Percentiles rank a stretch among this genome's conserved stretches.
These are phyloP conservation scores for Ectropis crepuscularia DNA, from an alignment of 2,888 invertebrate species.

Conservation along the genomic window DNA sequence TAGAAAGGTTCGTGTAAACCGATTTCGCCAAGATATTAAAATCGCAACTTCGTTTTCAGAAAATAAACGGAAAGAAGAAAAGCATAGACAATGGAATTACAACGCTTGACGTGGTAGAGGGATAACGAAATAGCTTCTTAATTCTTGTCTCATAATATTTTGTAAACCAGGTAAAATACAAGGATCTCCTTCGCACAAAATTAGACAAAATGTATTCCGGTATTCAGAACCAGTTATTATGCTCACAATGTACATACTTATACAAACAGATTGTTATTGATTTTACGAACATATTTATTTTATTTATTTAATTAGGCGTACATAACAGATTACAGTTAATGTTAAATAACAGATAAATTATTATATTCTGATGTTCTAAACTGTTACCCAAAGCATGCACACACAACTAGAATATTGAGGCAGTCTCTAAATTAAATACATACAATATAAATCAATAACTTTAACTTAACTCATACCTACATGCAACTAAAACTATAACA, in stretches of 20 bases:
- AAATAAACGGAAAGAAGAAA: conserved; percentile 71
- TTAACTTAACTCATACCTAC: no score
- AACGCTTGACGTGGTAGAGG: conserved; percentile 69
- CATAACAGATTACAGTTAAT: no score
- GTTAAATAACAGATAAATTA: no score
- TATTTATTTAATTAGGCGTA: no score
- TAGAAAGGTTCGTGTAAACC: conserved; percentile 36
- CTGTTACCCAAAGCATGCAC: no score
- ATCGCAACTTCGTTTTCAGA: conserved; percentile 65
- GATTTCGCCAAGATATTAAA: conserved; percentile 56
- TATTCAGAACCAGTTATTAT: background rate
- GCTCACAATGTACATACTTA: background rate
- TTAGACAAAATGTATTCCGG: background rate
- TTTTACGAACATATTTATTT: no score
- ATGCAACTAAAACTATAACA: no score
- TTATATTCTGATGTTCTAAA: no score
- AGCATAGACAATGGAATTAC: conserved; percentile 73
- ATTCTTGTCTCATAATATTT: conserved; percentile 62
- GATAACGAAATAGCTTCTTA: conserved; percentile 72
- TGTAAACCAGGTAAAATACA: conserved; percentile 48
- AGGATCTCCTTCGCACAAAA: background rate
- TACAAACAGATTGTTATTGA: no score
- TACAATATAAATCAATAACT: no score
- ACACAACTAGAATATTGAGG: no score
- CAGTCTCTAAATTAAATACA: no score